Percentiles rank a stretch among this genome's conserved stretches.
These are phyloP conservation scores for Zygothrica quintamaculata DNA, from an alignment of 2,888 invertebrate species.

Conservation along the genomic window DNA sequence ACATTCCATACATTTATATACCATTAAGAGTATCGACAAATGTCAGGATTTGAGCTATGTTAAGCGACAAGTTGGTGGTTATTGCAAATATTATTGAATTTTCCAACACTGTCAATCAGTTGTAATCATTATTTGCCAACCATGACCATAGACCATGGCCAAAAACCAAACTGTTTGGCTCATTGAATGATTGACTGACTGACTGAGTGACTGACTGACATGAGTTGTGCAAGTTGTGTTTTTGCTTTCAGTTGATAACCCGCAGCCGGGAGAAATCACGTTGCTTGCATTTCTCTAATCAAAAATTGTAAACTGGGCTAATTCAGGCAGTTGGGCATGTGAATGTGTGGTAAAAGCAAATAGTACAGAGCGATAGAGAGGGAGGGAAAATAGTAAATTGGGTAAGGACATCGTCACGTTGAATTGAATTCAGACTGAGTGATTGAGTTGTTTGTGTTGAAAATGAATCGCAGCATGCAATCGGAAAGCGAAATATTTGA, in stretches of 20 bases:
- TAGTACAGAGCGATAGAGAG: constrained; percentile 2
- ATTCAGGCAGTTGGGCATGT: constrained; percentile 34
- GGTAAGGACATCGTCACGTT: constrained; percentile 25
- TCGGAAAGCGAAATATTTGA: constrained; percentile 47
- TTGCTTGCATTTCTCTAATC: constrained; percentile 74
- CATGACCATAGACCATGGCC: constrained; percentile 30
- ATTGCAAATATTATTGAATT: constrained; percentile 24
- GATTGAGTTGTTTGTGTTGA: constrained; percentile 75
- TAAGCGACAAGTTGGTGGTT: not conserved
- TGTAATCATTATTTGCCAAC: constrained; percentile 38
- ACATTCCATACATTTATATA: too few species aligned
- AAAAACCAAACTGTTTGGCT: not conserved
- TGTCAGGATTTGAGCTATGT: too few species aligned
- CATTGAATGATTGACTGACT: too few species aligned
- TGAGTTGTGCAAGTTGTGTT: constrained; percentile 43
- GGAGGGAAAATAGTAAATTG: not conserved
- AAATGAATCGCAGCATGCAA: constrained; percentile 57
- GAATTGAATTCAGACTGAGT: constrained; percentile 54
- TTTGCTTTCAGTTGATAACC: constrained; percentile 61
- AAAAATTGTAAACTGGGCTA: constrained; percentile 65
- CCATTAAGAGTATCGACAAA: too few species aligned
- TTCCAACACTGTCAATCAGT: constrained; percentile 34
- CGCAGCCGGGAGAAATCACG: constrained; percentile 62
- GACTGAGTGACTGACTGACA: constrained; percentile 8
- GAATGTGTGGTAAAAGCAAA: not conserved